A percentile compares a stretch with the other conserved stretches of the same genome.
Conservation (phyloP, 2,888 invertebrate species). For the Stenichneumon culpator region DNA sequence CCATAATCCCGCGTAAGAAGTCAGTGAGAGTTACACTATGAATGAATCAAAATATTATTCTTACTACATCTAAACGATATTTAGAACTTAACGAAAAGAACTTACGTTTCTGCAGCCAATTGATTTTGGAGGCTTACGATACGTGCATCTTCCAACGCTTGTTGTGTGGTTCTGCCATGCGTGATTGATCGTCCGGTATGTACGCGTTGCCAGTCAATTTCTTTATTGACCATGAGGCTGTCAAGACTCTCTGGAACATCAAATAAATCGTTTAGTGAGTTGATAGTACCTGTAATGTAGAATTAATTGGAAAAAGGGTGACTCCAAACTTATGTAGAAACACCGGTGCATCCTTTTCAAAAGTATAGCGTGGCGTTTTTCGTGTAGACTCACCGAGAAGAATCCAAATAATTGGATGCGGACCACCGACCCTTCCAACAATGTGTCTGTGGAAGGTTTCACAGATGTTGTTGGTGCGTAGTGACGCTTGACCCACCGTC, state of each 20-base stretch:
- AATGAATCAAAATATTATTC: neutral
- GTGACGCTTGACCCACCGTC: neutral
- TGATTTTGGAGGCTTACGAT: neutral
- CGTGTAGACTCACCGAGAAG: neutral
- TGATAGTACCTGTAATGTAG: too few species aligned
- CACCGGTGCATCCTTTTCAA: neutral
- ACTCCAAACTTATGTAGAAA: too few species aligned
- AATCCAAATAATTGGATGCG: constrained; percentile 15
- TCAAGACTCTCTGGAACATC: neutral
- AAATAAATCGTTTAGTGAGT: neutral
- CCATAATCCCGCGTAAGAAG: neutral
- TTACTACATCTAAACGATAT: neutral
- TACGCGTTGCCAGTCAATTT: neutral
- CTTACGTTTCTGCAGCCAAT: neutral
- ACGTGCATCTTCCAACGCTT: neutral
- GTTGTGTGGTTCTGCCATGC: neutral
- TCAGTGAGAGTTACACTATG: neutral
- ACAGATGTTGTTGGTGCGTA: neutral
- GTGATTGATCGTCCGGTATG: neutral
- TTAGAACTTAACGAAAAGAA: neutral
- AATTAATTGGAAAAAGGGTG: too few species aligned
- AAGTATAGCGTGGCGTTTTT: neutral
- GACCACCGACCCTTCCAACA: constrained; percentile 1
- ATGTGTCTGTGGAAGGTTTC: neutral
- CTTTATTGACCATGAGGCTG: neutral